Evolutionary conservation across 1,140 invertebrate species (phyloP), one percentile per base, ranked within the genome.

Genomic region (Phthorimaea operculella): DNA sequence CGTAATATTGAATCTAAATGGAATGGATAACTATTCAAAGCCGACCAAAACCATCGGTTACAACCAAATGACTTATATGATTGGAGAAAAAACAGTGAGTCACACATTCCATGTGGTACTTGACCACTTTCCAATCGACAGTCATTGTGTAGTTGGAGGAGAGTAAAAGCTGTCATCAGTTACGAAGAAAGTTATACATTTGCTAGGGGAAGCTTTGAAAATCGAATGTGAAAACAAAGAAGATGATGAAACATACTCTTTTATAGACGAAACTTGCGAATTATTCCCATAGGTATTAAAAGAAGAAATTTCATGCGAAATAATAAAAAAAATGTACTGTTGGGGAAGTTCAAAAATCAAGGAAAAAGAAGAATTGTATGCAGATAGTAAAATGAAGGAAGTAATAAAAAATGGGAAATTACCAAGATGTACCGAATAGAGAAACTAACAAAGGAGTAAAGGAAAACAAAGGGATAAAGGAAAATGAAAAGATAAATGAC

Each of bases 41-140:
- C 60, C 60, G 3, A 58, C 53, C 8, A 21, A 55, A 39, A 62
- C 60, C 1, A 36, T 52, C 3, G 56, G 60, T 6, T 55, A 49
- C 47, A 48, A 33, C 7, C 44, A 52, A 42, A 33, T 58, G 12
- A 47, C 55, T 52, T 58, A 58, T 33, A 15, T 55, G 5, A 53
- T 62, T 58, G 60, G 60, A 55, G 52, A 52, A 15, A 58, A 62
- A 58, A 34, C 44, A 55, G 55, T 62, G 52, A n/a, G 45, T 58
- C 55, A 62, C 48, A 62, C 55, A 21, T 17, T 62, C 49, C 36
- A 33, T 15, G 52, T 62, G 48, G 53, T 62, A 42, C 60, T 55
- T 33, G 60, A 58, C 55, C 42, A 58, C 55, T 58, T 62, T 62
- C 60, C 60, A 58, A 62, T 62, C 17, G 17, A 57, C 47, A 52